Evolutionary conservation across 2,888 invertebrate species (phyloP).

Genomic region (Cataglyphis albicans): DNA sequence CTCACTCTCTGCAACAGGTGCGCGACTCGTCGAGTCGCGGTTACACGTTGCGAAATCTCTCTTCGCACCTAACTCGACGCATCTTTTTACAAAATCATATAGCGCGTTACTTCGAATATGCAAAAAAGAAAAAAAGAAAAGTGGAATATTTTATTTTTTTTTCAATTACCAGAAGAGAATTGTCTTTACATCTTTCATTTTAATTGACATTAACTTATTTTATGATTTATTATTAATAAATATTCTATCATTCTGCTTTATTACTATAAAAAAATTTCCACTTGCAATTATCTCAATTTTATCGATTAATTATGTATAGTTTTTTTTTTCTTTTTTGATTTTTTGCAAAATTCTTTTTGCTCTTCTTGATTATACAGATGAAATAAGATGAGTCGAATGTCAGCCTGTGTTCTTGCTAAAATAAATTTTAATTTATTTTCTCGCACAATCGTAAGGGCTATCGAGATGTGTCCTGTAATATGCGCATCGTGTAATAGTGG

Average conservation of each 20-base stretch:
- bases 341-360: neutral
- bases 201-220: neutral
- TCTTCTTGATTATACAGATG: neutral
- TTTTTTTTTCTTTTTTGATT: neutral
- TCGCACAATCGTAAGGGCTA: neutral
- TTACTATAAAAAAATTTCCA: neutral
- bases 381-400: neutral
- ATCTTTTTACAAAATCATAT: neutral
- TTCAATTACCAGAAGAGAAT: neutral
- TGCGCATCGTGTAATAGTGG: conserved; percentile 75
- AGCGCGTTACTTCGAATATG: neutral
- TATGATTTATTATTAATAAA: neutral
- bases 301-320: neutral
- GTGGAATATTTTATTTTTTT: neutral
- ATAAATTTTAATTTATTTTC: conserved; percentile 5
- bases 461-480: neutral
- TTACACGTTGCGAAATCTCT: conserved; percentile 74
- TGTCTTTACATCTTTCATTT: neutral
- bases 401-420: neutral
- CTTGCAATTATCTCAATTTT: neutral
- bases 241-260: neutral
- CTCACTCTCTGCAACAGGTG: conserved; percentile 80
- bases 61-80: neutral
- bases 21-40: conserved; percentile 69
- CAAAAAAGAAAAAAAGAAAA: neutral